phyloP scores from a whole-genome alignment of 37 sponge, comb jelly and placozoan species.

The Bolinopsis microptera region DNA sequence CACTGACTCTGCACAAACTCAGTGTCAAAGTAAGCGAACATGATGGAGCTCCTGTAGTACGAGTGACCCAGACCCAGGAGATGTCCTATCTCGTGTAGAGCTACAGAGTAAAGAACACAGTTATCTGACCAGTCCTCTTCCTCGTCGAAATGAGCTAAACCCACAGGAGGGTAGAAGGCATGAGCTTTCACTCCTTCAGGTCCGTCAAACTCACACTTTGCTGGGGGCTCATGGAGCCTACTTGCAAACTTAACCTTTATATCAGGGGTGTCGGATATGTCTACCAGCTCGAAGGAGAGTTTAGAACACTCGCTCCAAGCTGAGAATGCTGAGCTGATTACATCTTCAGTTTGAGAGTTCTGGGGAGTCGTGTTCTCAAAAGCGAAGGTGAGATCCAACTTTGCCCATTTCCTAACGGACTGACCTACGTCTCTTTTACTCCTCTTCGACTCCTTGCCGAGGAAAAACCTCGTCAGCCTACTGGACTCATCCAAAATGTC shows the following conservation, averaged over 20 bases:
- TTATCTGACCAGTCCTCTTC: constrained; percentile 37
- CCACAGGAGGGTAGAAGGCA: constrained; percentile 43
- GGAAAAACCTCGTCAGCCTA: not conserved
- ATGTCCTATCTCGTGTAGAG: constrained; percentile 62
- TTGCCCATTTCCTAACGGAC: not conserved
- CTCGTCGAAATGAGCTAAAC: constrained; percentile 18
- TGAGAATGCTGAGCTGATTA: not conserved
- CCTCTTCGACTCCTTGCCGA: not conserved
- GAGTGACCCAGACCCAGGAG: constrained; percentile 35
- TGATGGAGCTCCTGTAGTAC: not conserved
- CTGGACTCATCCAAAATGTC: constrained; percentile 42
- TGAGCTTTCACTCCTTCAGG: constrained; percentile 26
- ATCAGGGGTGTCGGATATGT: not conserved
- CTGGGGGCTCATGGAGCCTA: not conserved
- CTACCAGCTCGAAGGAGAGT: not conserved
- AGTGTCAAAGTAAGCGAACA: constrained; percentile 55
- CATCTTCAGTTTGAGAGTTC: not conserved
- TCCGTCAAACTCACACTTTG: constrained; percentile 35
- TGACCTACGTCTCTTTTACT: not conserved
- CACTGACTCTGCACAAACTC: not conserved
- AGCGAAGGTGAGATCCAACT: constrained; percentile 3
- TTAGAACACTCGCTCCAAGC: not conserved
- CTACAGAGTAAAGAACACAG: constrained; percentile 45
- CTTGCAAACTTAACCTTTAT: constrained; percentile 17
- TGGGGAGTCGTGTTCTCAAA: not conserved